phyloP scores from a whole-genome alignment of 2,797 vertebrate genomes.

The Tokudaia tokunoshimensis region DNA sequence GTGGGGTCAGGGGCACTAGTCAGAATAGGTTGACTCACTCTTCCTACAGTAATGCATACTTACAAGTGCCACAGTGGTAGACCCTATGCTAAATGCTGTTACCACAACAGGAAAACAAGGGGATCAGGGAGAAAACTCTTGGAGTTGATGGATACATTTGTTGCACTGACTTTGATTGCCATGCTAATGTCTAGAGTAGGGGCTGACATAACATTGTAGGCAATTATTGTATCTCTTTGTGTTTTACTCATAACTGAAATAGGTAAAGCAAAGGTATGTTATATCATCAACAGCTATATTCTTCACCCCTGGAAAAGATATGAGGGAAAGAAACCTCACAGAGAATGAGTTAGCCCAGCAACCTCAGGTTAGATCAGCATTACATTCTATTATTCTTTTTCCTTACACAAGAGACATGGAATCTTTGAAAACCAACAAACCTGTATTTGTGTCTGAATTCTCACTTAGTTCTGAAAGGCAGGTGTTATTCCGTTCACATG shows the following conservation, averaged over 20 bases:
- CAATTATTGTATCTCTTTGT: background rate
- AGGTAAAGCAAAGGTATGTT: background rate
- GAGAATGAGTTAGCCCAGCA: background rate
- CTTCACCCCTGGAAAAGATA: background rate
- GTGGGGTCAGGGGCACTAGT: background rate
- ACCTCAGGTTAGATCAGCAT: background rate
- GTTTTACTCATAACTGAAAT: background rate
- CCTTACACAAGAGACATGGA: background rate
- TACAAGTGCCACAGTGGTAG: background rate
- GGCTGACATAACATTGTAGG: background rate
- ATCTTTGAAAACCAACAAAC: background rate
- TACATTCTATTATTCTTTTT: background rate
- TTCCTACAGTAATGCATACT: background rate
- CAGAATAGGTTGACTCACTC: background rate
- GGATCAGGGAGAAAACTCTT: background rate
- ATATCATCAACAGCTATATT: background rate
- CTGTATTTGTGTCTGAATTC: background rate
- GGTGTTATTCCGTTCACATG: background rate
- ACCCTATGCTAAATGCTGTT: background rate
- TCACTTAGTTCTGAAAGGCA: background rate
- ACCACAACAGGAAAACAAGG: background rate
- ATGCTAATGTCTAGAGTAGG: background rate
- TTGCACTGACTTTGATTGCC: background rate
- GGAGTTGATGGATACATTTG: background rate
- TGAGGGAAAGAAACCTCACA: background rate